Conservation (phyloP, 2,797 vertebrate species). For the Spinus olivaceus region DNA sequence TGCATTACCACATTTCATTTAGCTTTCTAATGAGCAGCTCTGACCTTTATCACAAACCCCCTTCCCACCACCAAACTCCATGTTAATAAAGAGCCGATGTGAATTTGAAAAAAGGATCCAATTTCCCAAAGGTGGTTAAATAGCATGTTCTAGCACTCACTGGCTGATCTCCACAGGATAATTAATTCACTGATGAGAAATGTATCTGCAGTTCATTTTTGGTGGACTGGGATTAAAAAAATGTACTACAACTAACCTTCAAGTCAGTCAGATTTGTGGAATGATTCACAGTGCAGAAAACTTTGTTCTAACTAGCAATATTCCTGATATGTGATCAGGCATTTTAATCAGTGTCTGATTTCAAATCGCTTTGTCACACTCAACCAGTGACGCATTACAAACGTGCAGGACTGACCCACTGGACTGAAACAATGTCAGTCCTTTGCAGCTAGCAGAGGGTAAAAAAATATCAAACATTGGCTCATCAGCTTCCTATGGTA, state of each 20-base stretch:
- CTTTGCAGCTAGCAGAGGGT: background rate
- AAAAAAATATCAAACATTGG: background rate
- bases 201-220: conserved; percentile 66
- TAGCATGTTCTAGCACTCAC: conserved; percentile 52
- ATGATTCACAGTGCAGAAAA: conserved; percentile 31
- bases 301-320: background rate
- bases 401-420: background rate
- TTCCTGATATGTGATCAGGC: conserved; percentile 15
- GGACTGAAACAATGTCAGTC: background rate
- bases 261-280: conserved; percentile 28
- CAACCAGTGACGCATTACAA: background rate
- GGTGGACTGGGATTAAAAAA: conserved; percentile 45
- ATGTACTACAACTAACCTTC: conserved; percentile 65
- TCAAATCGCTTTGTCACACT: background rate
- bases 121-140: conserved; percentile 57
- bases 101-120: conserved; percentile 57
- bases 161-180: conserved; percentile 61
- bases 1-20: conserved; percentile 38
- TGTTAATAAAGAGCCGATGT: conserved; percentile 46
- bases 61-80: background rate
- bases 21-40: conserved; percentile 63
- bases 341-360: conserved; percentile 37
- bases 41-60: conserved; percentile 65
- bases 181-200: conserved; percentile 67
- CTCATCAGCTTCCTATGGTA: background rate